Evolutionary conservation across 2,797 vertebrate species (phyloP), one percentile per base, ranked within the genome.

Genomic region (Acrocephalus scirpaceus): DNA sequence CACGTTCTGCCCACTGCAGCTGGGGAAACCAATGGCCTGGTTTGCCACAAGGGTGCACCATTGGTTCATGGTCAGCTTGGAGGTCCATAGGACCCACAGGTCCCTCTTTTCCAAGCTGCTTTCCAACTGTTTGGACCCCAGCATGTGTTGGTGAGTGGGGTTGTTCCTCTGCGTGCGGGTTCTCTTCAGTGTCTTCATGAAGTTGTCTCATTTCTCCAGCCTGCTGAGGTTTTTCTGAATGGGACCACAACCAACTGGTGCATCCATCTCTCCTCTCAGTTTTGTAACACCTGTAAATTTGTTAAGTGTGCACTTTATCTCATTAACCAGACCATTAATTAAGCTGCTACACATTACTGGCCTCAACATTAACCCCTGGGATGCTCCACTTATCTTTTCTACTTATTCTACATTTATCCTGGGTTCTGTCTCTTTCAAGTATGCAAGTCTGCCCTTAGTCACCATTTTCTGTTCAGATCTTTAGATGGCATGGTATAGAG

Each of bases 1-100:
- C 21, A 8, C 0, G 0, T 12, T 72, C 19, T 76, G 42, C 29
- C 27, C 42, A 14, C 81, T 11, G 17, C 45, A 67, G 45, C 16
- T 4, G 14, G n/a, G 36, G 20, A 36, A 57, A 25, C 18, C 64
- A 16, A 10, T 5, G 26, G 23, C 23, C 16, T 45, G 50, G 20
- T 16, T 85, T 92, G 26, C 32, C 71, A 81, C 10, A 1, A 53
- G 62, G 7, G 32, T 13, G 50, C 26, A 64, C 20, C 65, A 7
- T 4, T 5, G 14, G n/a, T 9, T 65, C 65, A 1, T 5, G 19
- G 58, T 34, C 58, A 72, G 12, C n/a, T 18, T 73, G 56, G 44
- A 26, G 36, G 18, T n/a, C 57, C 60, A 23, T 4, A 25, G 36
- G 27, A 62, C 8, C 11, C 23, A 11, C 9, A 38, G 10, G 13